These are phyloP conservation scores for Adoxophyes honmai DNA, from an alignment of 1,140 invertebrate species.

Conservation along the genomic window DNA sequence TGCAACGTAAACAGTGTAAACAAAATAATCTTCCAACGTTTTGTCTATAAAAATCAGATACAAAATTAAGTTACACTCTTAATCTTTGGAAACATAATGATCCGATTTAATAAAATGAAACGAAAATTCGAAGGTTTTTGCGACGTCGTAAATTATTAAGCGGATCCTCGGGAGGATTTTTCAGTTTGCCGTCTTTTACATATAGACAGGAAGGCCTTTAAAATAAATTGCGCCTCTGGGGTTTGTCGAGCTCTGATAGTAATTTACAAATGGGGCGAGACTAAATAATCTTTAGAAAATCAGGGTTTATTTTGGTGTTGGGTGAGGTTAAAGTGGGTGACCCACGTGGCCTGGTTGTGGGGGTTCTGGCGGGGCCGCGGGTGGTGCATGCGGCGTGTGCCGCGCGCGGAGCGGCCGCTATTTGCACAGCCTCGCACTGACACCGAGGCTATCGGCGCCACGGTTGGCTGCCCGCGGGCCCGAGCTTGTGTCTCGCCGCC, in stretches of 20 bases:
- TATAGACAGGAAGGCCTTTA: conserved; percentile 53
- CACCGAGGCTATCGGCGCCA: conserved; percentile 45
- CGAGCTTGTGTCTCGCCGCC: conserved; percentile 9
- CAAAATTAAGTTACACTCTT: conserved; percentile 10
- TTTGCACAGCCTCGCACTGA: conserved; percentile 21
- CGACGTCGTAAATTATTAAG: conserved; percentile 54
- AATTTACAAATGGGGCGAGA: conserved; percentile 36
- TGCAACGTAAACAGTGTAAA: too few species aligned
- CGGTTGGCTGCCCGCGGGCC: conserved; percentile 34
- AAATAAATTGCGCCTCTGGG: conserved; percentile 55
- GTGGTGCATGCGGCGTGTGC: conserved; percentile 24
- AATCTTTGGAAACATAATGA: conserved; percentile 13
- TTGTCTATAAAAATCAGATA: neutral
- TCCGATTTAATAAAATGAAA: conserved; percentile 7
- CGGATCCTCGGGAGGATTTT: conserved; percentile 43
- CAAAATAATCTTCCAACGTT: too few species aligned
- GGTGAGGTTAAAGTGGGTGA: neutral
- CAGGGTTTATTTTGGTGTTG: neutral
- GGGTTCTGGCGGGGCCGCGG: neutral
- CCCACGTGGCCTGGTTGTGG: neutral
- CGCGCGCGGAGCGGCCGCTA: conserved; percentile 1
- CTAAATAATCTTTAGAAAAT: conserved; percentile 19
- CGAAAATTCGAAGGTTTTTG: conserved; percentile 28
- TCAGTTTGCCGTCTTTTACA: conserved; percentile 51
- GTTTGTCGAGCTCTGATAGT: conserved; percentile 41